A percentile compares a stretch with the other conserved stretches of the same genome.
Conservation (phyloP, 2,888 invertebrate species). For the Sclerodermus sp. region DNA sequence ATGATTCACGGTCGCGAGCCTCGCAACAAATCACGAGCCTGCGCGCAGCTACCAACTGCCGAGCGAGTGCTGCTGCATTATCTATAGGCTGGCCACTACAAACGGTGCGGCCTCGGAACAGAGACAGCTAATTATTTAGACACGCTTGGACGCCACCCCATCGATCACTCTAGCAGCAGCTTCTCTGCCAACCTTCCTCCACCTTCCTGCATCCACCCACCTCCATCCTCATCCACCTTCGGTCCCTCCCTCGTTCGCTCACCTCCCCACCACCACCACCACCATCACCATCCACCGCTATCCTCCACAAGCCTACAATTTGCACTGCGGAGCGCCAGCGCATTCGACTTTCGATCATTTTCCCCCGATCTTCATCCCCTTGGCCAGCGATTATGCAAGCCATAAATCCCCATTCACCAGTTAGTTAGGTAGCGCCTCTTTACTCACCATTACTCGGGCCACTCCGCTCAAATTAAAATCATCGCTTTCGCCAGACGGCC, state of each 20-base stretch:
- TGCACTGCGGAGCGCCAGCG: conserved; percentile 9
- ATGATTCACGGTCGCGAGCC: conserved; percentile 27
- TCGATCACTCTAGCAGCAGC: conserved; percentile 43
- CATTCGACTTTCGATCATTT: conserved; percentile 25
- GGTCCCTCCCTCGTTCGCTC: no score
- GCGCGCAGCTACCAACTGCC: no score
- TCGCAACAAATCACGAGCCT: conserved; percentile 25
- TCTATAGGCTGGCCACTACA: conserved; percentile 49
- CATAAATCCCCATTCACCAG: no score
- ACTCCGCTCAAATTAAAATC: no score
- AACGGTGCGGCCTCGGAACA: conserved; percentile 51
- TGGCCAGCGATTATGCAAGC: background rate
- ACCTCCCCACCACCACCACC: no score
- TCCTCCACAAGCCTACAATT: background rate
- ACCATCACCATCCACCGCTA: no score
- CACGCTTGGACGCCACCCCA: conserved; percentile 55
- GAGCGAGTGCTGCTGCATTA: conserved; percentile 29
- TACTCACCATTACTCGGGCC: no score
- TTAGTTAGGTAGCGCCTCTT: no score
- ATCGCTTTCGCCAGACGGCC: no score
- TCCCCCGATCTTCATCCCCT: conserved; percentile 7
- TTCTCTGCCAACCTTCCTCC: conserved; percentile 23
- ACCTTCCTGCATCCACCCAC: conserved; percentile 6
- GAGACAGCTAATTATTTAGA: conserved; percentile 59
- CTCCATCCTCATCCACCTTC: no score